Percentiles rank a stretch among this genome's conserved stretches.
Conservation (phyloP, 2,888 invertebrate species). For the Chesias legatella region DNA sequence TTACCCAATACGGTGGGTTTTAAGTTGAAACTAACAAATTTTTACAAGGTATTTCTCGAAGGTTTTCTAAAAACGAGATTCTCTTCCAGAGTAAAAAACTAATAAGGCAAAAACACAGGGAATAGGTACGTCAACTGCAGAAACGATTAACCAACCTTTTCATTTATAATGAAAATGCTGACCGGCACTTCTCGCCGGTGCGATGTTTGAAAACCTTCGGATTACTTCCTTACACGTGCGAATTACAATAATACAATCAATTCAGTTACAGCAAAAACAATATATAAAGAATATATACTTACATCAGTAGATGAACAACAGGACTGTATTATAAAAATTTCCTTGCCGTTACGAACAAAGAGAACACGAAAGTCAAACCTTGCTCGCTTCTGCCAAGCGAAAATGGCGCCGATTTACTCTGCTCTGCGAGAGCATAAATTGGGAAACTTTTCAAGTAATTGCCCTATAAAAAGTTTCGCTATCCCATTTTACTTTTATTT, state of each 20-base stretch:
- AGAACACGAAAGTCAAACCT: not conserved
- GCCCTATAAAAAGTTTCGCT: too few species aligned
- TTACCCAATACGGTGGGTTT: too few species aligned
- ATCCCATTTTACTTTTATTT: too few species aligned
- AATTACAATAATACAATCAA: not conserved
- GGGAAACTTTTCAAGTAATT: too few species aligned
- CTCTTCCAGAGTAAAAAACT: too few species aligned
- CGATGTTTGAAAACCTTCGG: conserved; percentile 37
- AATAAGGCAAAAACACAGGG: too few species aligned
- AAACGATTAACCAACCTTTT: too few species aligned
- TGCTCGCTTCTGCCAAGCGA: not conserved
- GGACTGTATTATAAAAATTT: too few species aligned
- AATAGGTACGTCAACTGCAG: not conserved
- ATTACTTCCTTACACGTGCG: conserved; percentile 32
- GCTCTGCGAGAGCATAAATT: not conserved
- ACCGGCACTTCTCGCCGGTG: conserved; percentile 20
- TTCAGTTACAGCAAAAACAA: too few species aligned
- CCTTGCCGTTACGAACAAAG: conserved; percentile 6
- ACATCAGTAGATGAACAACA: not conserved
- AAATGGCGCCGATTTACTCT: conserved; percentile 16
- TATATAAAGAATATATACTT: not conserved
- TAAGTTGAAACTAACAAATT: too few species aligned
- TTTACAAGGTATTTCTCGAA: too few species aligned
- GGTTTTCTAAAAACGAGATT: too few species aligned
- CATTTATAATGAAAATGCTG: conserved; percentile 18